Base-by-base conservation (phyloP, 2,888 invertebrate genomes). In the Lithophane leautieri region DNA sequence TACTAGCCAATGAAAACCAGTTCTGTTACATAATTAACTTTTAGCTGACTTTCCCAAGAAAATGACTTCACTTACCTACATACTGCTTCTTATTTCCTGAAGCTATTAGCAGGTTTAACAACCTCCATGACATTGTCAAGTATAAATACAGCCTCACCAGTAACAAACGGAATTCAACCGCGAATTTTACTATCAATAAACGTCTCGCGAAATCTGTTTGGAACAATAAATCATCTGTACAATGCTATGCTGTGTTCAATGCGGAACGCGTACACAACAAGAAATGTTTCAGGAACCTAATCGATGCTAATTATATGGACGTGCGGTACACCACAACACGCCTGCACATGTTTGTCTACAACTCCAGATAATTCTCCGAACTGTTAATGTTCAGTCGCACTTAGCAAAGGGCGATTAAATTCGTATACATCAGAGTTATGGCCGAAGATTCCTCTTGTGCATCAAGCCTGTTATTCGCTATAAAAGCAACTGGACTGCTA, bases 101-200 rank as follows among this genome's bases (percentile, higher is more conserved):
- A 56, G 25, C 25, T 22, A 34, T 42, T 3, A 34, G 9, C 14
- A 70, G 52, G 44, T 81, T 70, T 50, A 25, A 67, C 25, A 47
- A 54, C 44, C 58, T n/a, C 14, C 11, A 60, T 60, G 52, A 70
- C 71, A 67, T 47, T 68, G 22, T 56, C 50, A 47, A 19, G 44
- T 12, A 50, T 62, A 70, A 50, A 56, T 19, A 67, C 42, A 66
- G 62, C 3, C 19, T 70, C 47, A 16, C 54, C 22, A 50, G 40
- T 44, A 16, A 50, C 40, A 47, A 65, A 62, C 34, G 19, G 16
- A 70, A 16, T 60, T 44, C 70, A 61, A 68, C 70, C 70, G 63
- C 58, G 61, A 61, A 62, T 73, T 88, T 87, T 63, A 89, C 80
- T 83, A 82, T 76, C 87, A 85, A 89, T 88, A 89, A 89, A 90